These are phyloP conservation scores for Decapterus maruadsi DNA, from an alignment of 2,797 vertebrate genomes.

Conservation along the genomic window DNA sequence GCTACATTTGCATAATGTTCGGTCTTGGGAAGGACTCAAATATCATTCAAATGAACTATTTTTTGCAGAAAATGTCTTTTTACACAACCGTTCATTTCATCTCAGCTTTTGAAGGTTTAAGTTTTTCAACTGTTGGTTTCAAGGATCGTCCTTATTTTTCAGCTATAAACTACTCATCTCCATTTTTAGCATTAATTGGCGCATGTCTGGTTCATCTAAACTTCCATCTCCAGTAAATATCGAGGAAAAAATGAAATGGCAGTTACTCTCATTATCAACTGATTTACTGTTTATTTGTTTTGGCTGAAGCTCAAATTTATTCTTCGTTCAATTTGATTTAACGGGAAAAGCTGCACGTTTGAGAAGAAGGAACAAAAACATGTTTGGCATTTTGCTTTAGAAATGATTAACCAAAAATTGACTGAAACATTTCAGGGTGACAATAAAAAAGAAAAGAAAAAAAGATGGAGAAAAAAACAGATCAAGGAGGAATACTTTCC, in stretches of 20 bases:
- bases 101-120: too few species aligned
- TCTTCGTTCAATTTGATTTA: neutral
- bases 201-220: too few species aligned
- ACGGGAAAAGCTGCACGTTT: neutral
- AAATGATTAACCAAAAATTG: neutral
- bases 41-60: too few species aligned
- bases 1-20: too few species aligned
- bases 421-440: too few species aligned
- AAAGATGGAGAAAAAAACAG: neutral
- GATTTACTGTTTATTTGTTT: neutral
- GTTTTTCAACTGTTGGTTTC: too few species aligned
- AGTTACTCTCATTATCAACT: neutral
- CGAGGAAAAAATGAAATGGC: neutral
- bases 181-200: too few species aligned
- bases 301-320: neutral
- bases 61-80: too few species aligned
- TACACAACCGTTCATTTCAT: too few species aligned
- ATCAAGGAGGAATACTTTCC: conserved; percentile 1
- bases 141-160: neutral
- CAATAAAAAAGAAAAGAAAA: neutral
- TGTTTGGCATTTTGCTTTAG: neutral
- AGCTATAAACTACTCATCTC: neutral
- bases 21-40: too few species aligned
- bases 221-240: neutral
- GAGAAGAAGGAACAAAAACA: neutral